These are phyloP conservation scores for Drosophila sturtevanti DNA, from an alignment of 1,140 invertebrate genomes.

Conservation along the genomic window DNA sequence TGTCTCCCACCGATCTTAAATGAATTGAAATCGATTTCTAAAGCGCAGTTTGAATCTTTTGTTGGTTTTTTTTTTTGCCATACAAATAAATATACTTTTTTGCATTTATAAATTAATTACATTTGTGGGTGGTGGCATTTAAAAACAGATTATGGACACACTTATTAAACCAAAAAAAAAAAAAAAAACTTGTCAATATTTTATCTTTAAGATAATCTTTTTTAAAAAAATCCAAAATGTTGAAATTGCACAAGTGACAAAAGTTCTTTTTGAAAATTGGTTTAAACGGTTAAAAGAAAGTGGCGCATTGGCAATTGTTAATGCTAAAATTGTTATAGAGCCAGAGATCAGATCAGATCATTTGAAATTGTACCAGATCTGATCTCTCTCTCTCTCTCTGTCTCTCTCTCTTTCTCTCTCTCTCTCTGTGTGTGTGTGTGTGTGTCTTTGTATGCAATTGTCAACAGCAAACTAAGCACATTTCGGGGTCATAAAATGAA, in stretches of 20 bases:
- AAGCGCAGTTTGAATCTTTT: constrained; percentile 26
- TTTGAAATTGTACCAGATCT: constrained; percentile 8
- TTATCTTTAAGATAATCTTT: no score
- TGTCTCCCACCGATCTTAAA: not conserved
- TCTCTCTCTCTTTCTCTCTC: constrained; percentile 4
- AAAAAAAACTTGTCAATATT: constrained; percentile 33
- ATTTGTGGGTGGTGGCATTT: constrained; percentile 46
- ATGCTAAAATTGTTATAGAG: constrained; percentile 18
- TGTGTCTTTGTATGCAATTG: constrained; percentile 47
- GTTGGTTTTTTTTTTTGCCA: no score
- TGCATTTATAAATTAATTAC: constrained; percentile 62
- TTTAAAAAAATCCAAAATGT: no score
- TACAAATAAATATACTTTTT: constrained; percentile 69
- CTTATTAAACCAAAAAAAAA: constrained; percentile 43
- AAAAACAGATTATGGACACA: not conserved
- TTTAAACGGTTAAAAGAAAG: constrained; percentile 75
- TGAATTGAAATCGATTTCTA: constrained; percentile 25
- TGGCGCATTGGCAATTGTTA: constrained; percentile 31
- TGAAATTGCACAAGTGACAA: constrained; percentile 36
- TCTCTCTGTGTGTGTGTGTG: no score
- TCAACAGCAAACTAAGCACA: constrained; percentile 42
- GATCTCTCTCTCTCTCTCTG: constrained; percentile 19
- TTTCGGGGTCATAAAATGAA: constrained; percentile 60
- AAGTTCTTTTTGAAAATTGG: constrained; percentile 70
- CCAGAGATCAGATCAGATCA: constrained; percentile 33